Percentiles rank a stretch among this genome's conserved stretches.
Evolutionary conservation across 2,797 vertebrate genomes (phyloP).

Genomic region (Myotis daubentonii): DNA sequence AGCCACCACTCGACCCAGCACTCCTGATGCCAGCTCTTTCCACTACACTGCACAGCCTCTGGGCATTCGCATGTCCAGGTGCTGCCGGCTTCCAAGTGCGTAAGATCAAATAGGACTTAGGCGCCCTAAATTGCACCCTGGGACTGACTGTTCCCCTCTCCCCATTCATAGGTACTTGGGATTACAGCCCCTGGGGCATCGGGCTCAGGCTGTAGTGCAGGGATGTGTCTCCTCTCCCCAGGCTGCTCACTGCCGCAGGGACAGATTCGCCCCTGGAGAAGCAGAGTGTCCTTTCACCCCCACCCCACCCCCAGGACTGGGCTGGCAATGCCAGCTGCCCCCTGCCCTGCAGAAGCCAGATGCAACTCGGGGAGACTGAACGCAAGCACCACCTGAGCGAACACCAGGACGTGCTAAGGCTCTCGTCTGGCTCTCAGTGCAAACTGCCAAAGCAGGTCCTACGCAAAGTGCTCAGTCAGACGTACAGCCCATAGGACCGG

Average conservation of each 20-base stretch:
- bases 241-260: not conserved
- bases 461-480: not conserved
- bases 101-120: slow-evolving; percentile 54
- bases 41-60: not conserved
- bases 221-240: not conserved
- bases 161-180: not conserved
- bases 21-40: slow-evolving; percentile 50
- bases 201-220: not conserved
- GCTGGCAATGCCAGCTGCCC: not conserved
- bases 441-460: not conserved
- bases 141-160: slow-evolving; percentile 31
- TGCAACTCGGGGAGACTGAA: not conserved
- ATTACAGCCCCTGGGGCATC: not conserved
- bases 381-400: not conserved
- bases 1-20: slow-evolving; percentile 1
- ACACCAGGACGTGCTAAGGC: not conserved
- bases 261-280: not conserved
- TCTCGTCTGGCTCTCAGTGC: not conserved
- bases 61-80: not conserved
- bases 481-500: not conserved
- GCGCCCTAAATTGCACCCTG: not conserved
- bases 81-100: not conserved
- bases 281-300: not conserved
- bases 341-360: not conserved
- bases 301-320: not conserved